Conservation (phyloP, 2,113 vertebrate species). For the Vulpes ferrilata region DNA sequence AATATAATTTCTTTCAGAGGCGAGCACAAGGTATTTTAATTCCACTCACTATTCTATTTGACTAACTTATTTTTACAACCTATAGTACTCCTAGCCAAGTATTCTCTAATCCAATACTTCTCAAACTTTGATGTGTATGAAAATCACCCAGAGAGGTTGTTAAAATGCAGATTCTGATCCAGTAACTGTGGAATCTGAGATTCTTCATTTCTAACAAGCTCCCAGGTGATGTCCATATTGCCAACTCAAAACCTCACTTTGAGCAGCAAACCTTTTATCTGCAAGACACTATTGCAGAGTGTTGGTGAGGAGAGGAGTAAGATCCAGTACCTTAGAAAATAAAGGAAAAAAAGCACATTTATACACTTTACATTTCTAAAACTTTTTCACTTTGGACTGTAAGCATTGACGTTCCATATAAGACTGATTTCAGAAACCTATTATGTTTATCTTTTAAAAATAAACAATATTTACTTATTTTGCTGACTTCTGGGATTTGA, state of each 20-base stretch:
- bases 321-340: slow-evolving; percentile 64
- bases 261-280: not conserved
- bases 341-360: slow-evolving; percentile 54
- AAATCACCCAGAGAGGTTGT: slow-evolving; percentile 16
- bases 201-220: not conserved
- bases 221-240: not conserved
- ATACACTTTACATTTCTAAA: slow-evolving; percentile 71
- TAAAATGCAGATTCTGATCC: not conserved
- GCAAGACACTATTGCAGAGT: not conserved
- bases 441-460: slow-evolving; percentile 65
- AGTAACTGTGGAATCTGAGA: not conserved
- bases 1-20: slow-evolving; percentile 26
- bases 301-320: not conserved
- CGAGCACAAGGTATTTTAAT: slow-evolving; percentile 40
- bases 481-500: slow-evolving; percentile 82
- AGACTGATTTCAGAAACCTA: slow-evolving; percentile 72
- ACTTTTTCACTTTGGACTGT: slow-evolving; percentile 64
- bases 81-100: not conserved
- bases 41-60: not conserved
- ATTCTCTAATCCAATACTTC: not conserved
- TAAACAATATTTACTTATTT: slow-evolving; percentile 55
- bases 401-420: slow-evolving; percentile 74
- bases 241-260: not conserved
- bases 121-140: not conserved
- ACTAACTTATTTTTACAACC: not conserved